These are phyloP conservation scores for Psittacula echo DNA, from an alignment of 2,797 vertebrate species.

Conservation along the genomic window DNA sequence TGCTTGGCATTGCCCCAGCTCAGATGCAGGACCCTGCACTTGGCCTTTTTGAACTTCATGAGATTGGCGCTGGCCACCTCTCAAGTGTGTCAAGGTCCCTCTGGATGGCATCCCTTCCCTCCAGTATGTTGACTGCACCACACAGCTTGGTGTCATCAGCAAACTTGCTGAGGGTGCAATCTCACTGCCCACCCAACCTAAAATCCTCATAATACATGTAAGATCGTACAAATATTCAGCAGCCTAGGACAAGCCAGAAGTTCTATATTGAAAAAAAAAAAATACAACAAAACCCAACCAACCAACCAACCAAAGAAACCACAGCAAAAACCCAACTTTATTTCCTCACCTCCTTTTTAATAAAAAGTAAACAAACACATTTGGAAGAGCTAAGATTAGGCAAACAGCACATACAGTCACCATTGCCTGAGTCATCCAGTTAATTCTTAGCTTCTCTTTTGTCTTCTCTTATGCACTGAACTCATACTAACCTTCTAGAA, in stretches of 20 bases:
- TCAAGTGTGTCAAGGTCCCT: not conserved
- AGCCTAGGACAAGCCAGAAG: not conserved
- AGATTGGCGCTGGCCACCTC: not conserved
- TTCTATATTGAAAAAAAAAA: not conserved
- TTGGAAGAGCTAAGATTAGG: not conserved
- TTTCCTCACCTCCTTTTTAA: not conserved
- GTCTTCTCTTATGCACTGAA: not conserved
- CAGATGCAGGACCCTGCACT: not conserved
- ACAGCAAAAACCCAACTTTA: not conserved
- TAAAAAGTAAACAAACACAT: not conserved
- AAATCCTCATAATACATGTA: not conserved
- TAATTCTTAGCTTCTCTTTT: not conserved
- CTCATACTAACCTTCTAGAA: not conserved
- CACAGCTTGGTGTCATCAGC: not conserved
- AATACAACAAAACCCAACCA: not conserved
- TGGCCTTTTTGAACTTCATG: not conserved
- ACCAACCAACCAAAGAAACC: not conserved
- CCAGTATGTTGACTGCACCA: not conserved
- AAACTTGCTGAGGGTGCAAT: not conserved
- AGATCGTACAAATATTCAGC: not conserved
- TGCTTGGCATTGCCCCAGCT: not conserved
- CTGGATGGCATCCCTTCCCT: not conserved
- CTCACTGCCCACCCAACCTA: not conserved
- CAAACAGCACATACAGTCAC: not conserved
- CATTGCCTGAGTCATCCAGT: not conserved